Evolutionary conservation across 2,888 invertebrate species (phyloP).

Genomic region (Chesias legatella): DNA sequence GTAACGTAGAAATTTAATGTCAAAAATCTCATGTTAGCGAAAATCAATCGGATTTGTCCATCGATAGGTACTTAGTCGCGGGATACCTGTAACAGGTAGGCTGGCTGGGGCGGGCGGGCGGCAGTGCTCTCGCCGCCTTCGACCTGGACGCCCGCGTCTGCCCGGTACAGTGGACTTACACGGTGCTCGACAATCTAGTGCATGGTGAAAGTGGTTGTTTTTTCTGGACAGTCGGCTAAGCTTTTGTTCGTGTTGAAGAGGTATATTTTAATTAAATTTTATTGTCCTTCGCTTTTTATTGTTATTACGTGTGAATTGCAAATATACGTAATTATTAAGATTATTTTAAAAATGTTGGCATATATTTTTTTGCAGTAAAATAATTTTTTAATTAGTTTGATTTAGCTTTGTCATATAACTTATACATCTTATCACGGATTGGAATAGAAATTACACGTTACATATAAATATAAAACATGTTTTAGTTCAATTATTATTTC

Average conservation of each 20-base stretch:
- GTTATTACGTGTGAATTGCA: no score
- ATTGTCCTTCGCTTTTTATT: no score
- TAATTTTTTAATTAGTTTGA: no score
- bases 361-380: no score
- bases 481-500: no score
- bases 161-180: constrained; percentile 36
- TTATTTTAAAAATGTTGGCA: no score
- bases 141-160: constrained; percentile 51
- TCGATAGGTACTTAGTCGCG: constrained; percentile 74
- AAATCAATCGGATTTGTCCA: constrained; percentile 73
- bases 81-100: constrained; percentile 74
- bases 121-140: constrained; percentile 66
- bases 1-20: constrained; percentile 4
- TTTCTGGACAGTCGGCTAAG: constrained; percentile 3
- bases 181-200: constrained; percentile 41
- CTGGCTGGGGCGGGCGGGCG: constrained; percentile 52
- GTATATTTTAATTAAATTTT: background rate
- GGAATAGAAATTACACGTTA: no score
- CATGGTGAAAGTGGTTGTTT: constrained; percentile 37
- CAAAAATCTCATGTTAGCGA: constrained; percentile 35
- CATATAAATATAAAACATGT: no score
- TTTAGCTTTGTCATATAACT: no score
- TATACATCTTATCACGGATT: no score
- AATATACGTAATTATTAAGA: no score
- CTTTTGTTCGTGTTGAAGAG: constrained; percentile 4